A percentile compares a stretch with the other conserved stretches of the same genome.
Conservation (phyloP, 2,797 vertebrate species). For the Siniperca obscura region DNA sequence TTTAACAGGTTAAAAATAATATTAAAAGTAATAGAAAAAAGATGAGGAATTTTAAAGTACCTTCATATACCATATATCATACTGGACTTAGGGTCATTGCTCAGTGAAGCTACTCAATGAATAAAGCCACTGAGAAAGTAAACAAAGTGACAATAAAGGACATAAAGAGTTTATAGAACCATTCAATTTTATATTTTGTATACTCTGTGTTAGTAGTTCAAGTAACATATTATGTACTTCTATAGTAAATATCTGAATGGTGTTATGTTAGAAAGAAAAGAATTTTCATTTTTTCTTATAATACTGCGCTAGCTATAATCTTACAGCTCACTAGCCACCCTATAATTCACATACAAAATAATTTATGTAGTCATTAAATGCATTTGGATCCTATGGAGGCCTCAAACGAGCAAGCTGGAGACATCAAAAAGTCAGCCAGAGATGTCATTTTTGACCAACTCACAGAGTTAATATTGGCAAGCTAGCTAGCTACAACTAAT, state of each 20-base stretch:
- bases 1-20: neutral
- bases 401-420: neutral
- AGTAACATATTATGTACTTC: neutral
- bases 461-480: neutral
- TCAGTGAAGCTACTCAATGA: too few species aligned
- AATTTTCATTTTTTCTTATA: too few species aligned
- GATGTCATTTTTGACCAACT: neutral
- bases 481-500: neutral
- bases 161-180: too few species aligned
- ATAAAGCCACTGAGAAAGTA: too few species aligned
- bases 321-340: neutral
- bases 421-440: neutral
- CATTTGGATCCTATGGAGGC: neutral
- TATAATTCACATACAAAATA: neutral
- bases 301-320: neutral
- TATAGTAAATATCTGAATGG: neutral
- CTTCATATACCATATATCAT: too few species aligned
- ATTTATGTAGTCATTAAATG: neutral
- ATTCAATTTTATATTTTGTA: too few species aligned
- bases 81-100: too few species aligned
- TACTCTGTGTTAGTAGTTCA: too few species aligned
- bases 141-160: too few species aligned
- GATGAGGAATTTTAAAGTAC: too few species aligned
- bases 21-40: too few species aligned
- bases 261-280: too few species aligned